These are phyloP conservation scores for Nematopogon swammerdamellus DNA, from an alignment of 2,888 invertebrate genomes.

Conservation along the genomic window DNA sequence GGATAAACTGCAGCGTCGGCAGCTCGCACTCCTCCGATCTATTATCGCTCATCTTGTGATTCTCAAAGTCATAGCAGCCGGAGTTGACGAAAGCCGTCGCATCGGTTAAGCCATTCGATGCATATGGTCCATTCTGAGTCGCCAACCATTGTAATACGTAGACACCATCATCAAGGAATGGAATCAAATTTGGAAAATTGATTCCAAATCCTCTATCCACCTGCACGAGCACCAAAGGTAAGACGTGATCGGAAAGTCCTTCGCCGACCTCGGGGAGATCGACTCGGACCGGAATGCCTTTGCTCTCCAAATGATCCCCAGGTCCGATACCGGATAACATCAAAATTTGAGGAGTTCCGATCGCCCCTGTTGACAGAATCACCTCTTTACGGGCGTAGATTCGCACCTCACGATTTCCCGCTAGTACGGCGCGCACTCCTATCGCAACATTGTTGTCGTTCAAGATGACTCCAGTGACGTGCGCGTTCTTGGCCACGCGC, in stretches of 20 bases:
- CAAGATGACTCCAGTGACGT: conserved; percentile 25
- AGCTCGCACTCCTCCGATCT: conserved; percentile 18
- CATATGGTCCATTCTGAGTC: conserved; percentile 18
- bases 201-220: conserved; percentile 14
- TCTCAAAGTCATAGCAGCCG: conserved; percentile 22
- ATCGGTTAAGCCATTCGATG: conserved; percentile 27
- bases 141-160: conserved; percentile 16
- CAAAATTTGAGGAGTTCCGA: conserved; percentile 30
- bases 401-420: neutral
- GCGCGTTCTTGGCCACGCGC: conserved; percentile 21
- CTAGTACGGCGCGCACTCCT: neutral
- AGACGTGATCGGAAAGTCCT: conserved; percentile 25
- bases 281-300: conserved; percentile 19
- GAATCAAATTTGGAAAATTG: conserved; percentile 5
- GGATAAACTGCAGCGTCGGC: conserved; percentile 24
- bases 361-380: conserved; percentile 28
- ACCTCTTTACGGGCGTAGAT: conserved; percentile 27
- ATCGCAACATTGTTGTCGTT: conserved; percentile 12
- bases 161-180: conserved; percentile 5
- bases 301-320: conserved; percentile 19
- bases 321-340: conserved; percentile 34
- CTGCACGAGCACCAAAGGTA: conserved; percentile 19
- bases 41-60: conserved; percentile 11
- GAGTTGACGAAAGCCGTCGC: conserved; percentile 24
- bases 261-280: conserved; percentile 27